Evolutionary conservation across 2,113 vertebrate genomes (phyloP).

Genomic region (Chiloscyllium plagiosum): DNA sequence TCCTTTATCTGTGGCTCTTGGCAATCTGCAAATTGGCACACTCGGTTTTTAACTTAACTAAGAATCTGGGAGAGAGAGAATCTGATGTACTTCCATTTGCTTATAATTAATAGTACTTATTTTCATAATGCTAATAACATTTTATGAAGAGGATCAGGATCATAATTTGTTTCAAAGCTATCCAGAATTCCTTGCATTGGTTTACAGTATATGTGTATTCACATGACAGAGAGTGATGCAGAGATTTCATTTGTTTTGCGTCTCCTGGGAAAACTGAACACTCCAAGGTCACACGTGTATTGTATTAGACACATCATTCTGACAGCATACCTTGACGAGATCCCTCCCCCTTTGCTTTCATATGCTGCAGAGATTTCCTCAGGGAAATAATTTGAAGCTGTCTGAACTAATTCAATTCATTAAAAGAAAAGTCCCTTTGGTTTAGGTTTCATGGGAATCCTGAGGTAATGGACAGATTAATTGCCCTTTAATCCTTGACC

Average conservation of each 20-base stretch:
- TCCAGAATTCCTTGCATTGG: not conserved
- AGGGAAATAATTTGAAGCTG: not conserved
- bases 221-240: not conserved
- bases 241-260: conserved; percentile 11
- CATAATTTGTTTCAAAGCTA: not conserved
- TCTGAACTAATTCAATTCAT: conserved; percentile 26
- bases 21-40: not conserved
- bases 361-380: conserved; percentile 14
- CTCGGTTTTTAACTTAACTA: not conserved
- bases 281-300: not conserved
- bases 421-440: not conserved
- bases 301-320: not conserved
- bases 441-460: not conserved
- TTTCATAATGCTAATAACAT: not conserved
- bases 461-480: not conserved
- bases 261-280: conserved; percentile 12
- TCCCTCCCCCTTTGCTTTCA: not conserved
- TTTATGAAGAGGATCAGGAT: not conserved
- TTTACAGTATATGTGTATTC: not conserved
- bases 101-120: not conserved
- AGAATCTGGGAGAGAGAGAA: not conserved
- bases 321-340: not conserved
- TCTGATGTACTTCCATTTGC: not conserved
- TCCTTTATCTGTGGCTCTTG: not conserved
- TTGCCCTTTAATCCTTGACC: conserved; percentile 12